Percentiles rank a stretch among this genome's conserved stretches.
Conservation (phyloP, 2,113 vertebrate genomes). For the Spheniscus mendiculus region DNA sequence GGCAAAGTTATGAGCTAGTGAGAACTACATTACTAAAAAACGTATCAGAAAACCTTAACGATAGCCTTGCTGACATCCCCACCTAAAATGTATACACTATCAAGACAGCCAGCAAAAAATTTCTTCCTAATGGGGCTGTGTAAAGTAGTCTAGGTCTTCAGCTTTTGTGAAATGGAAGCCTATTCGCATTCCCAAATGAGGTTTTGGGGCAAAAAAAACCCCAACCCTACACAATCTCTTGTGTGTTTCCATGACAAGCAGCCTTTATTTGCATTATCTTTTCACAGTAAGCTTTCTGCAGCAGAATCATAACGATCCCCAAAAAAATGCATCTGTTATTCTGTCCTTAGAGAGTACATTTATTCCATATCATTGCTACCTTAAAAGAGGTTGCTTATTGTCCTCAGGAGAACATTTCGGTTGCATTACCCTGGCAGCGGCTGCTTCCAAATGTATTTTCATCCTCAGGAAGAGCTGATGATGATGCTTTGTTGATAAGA, state of each 20-base stretch:
- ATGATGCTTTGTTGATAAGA: not conserved
- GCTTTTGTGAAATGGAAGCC: not conserved
- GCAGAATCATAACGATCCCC: not conserved
- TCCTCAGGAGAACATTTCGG: slow-evolving; percentile 17
- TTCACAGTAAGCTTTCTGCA: not conserved
- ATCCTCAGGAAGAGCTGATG: not conserved
- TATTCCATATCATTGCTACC: not conserved
- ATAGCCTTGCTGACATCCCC: not conserved
- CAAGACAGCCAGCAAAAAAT: not conserved
- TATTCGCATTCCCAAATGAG: not conserved
- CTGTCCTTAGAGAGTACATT: not conserved
- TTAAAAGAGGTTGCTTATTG: not conserved
- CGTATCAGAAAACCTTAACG: not conserved
- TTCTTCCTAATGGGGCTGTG: not conserved
- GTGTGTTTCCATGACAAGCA: not conserved
- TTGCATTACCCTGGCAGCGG: not conserved
- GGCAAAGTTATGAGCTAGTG: not conserved
- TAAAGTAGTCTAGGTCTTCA: not conserved
- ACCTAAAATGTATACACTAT: not conserved
- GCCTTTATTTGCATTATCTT: not conserved
- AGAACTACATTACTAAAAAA: not conserved
- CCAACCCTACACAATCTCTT: not conserved
- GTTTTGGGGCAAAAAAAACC: rapidly evolving
- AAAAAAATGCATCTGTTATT: not conserved
- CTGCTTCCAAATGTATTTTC: not conserved